Conservation (phyloP, 2,797 vertebrate genomes). For the Synanceia verrucosa region DNA sequence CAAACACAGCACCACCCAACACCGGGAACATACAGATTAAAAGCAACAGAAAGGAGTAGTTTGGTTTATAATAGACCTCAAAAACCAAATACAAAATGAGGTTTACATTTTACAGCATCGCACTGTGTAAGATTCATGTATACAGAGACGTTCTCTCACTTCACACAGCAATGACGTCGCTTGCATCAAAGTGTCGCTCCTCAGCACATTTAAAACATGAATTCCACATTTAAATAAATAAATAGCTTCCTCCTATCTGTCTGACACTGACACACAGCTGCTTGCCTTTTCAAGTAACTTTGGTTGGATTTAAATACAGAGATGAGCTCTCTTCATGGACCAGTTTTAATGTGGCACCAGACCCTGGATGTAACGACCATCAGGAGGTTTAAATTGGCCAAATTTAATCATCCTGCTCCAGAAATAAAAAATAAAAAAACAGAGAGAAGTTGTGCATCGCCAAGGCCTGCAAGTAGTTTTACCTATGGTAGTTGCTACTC, state of each 20-base stretch:
- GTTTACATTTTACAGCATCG: conserved; percentile 19
- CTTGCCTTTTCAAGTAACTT: conserved; percentile 61
- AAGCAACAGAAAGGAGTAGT: conserved; percentile 14
- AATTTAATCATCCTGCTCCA: conserved; percentile 20
- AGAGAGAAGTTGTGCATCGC: not conserved
- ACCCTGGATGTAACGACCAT: conserved; percentile 23
- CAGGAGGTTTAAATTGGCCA: conserved; percentile 45
- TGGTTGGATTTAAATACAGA: conserved; percentile 46
- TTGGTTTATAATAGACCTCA: conserved; percentile 21
- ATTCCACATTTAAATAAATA: conserved; percentile 69
- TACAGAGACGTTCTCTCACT: conserved; percentile 17
- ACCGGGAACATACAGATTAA: conserved; percentile 29
- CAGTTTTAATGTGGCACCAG: conserved; percentile 43
- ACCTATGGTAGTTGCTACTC: conserved; percentile 16
- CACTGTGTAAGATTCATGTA: not conserved
- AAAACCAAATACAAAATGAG: conserved; percentile 45
- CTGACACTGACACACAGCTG: conserved; percentile 36
- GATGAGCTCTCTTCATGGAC: conserved; percentile 28
- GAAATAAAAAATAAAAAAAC: not conserved
- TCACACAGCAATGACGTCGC: conserved; percentile 28
- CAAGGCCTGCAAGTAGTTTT: not conserved
- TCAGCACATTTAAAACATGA: conserved; percentile 33
- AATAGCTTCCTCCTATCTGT: conserved; percentile 51
- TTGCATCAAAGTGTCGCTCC: conserved; percentile 13
- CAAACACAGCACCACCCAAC: conserved; percentile 58